phyloP scores from a whole-genome alignment of 2,113 vertebrate genomes.

The Drymodes brunneopygia region DNA sequence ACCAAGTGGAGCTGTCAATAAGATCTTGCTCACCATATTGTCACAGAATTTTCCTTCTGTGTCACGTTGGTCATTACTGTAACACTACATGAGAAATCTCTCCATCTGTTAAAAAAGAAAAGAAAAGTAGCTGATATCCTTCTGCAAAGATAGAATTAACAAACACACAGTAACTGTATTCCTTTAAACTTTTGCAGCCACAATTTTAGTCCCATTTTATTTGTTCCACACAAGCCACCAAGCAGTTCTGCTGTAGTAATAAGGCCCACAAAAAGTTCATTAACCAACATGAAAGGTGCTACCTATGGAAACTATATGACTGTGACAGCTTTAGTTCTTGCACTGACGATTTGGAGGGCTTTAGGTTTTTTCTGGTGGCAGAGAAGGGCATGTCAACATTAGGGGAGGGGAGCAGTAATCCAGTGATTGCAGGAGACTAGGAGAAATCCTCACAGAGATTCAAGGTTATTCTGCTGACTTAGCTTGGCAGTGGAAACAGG shows the following conservation, averaged over 20 bases:
- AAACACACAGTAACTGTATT: constrained; percentile 65
- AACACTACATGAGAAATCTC: constrained; percentile 77
- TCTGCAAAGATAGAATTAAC: constrained; percentile 72
- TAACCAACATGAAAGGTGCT: background rate
- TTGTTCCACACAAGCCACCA: constrained; percentile 52
- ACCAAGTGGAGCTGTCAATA: constrained; percentile 70
- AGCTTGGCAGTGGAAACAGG: background rate
- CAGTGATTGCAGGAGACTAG: background rate
- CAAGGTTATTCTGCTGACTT: background rate
- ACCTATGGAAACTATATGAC: background rate
- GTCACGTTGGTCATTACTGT: constrained; percentile 71
- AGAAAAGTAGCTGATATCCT: constrained; percentile 73
- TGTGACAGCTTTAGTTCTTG: background rate
- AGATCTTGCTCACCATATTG: constrained; percentile 73
- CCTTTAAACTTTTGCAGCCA: constrained; percentile 69
- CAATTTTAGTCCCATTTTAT: constrained; percentile 65
- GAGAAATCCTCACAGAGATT: background rate
- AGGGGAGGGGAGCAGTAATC: background rate
- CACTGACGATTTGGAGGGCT: background rate
- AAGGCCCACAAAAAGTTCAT: constrained; percentile 2
- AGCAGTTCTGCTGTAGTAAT: constrained; percentile 38
- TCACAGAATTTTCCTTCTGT: constrained; percentile 74
- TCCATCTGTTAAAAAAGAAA: constrained; percentile 78
- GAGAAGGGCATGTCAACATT: background rate
- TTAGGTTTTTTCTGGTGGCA: background rate